A percentile compares a stretch with the other conserved stretches of the same genome.
Conservation (phyloP, 2,888 invertebrate genomes). For the Ophion ellenae region DNA sequence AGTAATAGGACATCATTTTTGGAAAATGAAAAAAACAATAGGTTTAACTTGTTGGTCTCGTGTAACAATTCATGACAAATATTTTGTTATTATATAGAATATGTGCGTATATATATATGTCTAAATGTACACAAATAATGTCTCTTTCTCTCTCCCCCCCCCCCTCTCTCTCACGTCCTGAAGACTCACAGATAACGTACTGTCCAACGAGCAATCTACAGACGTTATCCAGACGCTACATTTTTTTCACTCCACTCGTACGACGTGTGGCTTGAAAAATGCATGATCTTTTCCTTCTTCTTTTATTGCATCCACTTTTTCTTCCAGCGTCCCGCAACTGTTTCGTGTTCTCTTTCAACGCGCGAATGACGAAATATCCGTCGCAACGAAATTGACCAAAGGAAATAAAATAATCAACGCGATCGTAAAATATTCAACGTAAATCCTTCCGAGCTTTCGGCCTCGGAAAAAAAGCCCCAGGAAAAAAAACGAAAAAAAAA, state of each 20-base stretch:
- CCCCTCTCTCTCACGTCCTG: conserved; percentile 10
- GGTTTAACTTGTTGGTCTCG: too few species aligned
- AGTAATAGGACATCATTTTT: too few species aligned
- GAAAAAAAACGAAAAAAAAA: conserved; percentile 1
- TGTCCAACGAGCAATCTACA: conserved; percentile 14
- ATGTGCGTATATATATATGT: too few species aligned
- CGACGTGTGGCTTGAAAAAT: background rate
- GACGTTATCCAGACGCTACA: conserved; percentile 13
- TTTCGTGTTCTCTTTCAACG: too few species aligned
- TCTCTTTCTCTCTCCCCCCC: background rate
- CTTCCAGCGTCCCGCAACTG: too few species aligned
- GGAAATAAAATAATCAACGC: conserved; percentile 17
- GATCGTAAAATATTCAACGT: conserved; percentile 16
- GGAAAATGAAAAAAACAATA: too few species aligned
- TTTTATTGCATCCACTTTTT: too few species aligned
- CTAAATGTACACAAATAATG: too few species aligned
- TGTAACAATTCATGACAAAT: too few species aligned
- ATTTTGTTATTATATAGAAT: too few species aligned
- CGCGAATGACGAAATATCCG: background rate
- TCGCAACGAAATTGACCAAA: background rate
- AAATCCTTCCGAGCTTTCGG: conserved; percentile 3
- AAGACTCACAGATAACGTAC: conserved; percentile 30
- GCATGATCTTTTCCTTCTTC: background rate
- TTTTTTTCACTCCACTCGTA: conserved; percentile 1
- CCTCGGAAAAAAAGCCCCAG: background rate